A percentile compares a stretch with the other conserved stretches of the same genome.
These are phyloP conservation scores for Brienomyrus brachyistius DNA, from an alignment of 2,113 vertebrate genomes.

Conservation along the genomic window DNA sequence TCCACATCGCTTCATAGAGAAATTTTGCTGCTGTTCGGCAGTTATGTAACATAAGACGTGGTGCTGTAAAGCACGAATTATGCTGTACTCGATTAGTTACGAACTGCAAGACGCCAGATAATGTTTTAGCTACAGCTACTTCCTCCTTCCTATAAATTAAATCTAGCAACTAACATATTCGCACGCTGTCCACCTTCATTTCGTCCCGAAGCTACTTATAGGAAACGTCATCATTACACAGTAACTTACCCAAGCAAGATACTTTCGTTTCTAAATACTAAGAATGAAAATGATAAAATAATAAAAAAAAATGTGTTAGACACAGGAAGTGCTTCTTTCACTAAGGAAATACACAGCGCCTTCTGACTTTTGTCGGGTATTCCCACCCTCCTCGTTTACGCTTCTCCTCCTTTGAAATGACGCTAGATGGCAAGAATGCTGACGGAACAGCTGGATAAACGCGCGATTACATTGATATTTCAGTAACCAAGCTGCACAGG, in stretches of 20 bases:
- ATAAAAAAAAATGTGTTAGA: not conserved
- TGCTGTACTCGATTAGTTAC: not conserved
- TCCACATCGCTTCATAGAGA: not conserved
- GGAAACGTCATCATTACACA: not conserved
- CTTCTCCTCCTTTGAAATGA: not conserved
- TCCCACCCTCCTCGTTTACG: not conserved
- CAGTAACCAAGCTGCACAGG: not conserved
- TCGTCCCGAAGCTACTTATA: not conserved
- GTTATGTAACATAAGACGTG: not conserved
- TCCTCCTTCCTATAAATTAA: not conserved
- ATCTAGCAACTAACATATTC: not conserved
- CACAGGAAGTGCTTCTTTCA: not conserved
- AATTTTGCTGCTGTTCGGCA: not conserved
- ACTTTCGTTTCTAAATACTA: not conserved
- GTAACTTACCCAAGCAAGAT: not conserved
- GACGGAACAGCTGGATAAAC: not conserved
- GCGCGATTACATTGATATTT: not conserved
- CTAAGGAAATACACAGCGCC: not conserved
- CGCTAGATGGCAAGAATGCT: not conserved
- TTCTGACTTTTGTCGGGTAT: not conserved
- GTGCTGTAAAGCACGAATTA: not conserved
- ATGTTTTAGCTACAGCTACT: not conserved
- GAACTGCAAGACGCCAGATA: not conserved
- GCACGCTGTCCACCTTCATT: not conserved
- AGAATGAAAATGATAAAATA: not conserved